phyloP scores from a whole-genome alignment of 2,888 invertebrate species.

The Girardia tigrina region DNA sequence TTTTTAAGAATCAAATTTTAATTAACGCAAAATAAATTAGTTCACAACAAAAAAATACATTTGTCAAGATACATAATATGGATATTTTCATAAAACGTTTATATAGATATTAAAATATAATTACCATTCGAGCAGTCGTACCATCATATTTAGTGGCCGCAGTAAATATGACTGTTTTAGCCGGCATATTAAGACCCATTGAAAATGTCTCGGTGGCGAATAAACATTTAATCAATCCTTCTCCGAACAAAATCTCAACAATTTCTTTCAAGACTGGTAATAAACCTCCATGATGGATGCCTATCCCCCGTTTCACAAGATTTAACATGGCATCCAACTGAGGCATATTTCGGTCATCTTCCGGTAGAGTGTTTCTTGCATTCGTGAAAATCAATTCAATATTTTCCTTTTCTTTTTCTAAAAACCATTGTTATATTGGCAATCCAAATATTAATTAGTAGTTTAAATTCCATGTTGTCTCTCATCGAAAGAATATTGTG shows the following conservation, averaged over 20 bases:
- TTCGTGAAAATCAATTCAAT: constrained; percentile 93
- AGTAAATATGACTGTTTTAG: constrained; percentile 91
- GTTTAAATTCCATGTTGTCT: too few species aligned
- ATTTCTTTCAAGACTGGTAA: constrained; percentile 94
- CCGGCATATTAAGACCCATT: constrained; percentile 99
- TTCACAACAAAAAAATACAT: too few species aligned
- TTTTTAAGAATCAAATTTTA: too few species aligned
- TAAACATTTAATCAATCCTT: constrained; percentile 87
- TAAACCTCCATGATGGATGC: constrained; percentile 79
- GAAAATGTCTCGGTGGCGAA: constrained; percentile 99
- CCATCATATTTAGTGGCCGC: constrained; percentile 91
- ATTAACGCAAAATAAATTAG: too few species aligned
- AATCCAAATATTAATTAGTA: too few species aligned
- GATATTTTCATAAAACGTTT: too few species aligned
- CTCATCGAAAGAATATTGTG: too few species aligned
- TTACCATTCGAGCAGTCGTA: constrained; percentile 76
- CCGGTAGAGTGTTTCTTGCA: constrained; percentile 83
- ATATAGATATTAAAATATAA: too few species aligned
- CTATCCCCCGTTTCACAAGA: constrained; percentile 77
- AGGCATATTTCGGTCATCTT: constrained; percentile 80
- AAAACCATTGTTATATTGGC: too few species aligned
- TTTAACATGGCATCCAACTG: constrained; percentile 82
- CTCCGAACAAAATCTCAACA: constrained; percentile 90
- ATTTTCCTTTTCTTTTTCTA: constrained; percentile 75
- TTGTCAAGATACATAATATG: too few species aligned